phyloP scores from a whole-genome alignment of 2,797 vertebrate species.

The Crypturellus tataupa region DNA sequence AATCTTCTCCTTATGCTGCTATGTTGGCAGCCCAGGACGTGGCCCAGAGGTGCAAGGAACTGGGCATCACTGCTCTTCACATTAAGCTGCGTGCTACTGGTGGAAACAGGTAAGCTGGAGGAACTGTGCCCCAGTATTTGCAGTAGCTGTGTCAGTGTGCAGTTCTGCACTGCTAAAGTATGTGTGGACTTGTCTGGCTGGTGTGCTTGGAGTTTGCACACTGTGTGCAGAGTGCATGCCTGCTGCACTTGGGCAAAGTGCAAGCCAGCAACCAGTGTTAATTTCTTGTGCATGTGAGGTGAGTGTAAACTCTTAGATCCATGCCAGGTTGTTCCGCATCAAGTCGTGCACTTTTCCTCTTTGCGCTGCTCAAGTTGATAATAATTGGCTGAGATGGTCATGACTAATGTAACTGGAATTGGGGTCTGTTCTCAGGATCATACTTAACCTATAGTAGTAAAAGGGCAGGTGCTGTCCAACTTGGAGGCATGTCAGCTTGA shows the following conservation, averaged over 20 bases:
- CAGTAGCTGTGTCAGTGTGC: not conserved
- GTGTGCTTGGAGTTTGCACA: not conserved
- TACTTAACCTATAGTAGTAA: accelerated
- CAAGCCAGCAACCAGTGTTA: not conserved
- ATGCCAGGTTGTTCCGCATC: accelerated
- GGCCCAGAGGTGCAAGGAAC: conserved; percentile 96
- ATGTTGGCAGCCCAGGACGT: conserved; percentile 99
- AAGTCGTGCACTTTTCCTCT: not conserved
- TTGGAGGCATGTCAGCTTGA: too few relatives aligned
- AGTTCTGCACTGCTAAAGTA: not conserved
- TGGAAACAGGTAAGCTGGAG: conserved; percentile 89
- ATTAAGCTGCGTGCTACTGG: conserved; percentile 96
- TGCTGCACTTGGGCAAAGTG: not conserved
- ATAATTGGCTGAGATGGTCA: not conserved
- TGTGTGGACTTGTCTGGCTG: not conserved
- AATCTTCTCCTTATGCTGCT: conserved; percentile 95
- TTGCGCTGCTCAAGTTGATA: accelerated
- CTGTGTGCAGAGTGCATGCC: not conserved
- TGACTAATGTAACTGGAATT: not conserved
- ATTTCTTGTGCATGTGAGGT: not conserved
- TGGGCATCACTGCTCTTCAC: conserved; percentile 96
- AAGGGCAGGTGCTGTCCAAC: not conserved
- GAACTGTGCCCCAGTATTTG: not conserved
- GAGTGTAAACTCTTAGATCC: not conserved
- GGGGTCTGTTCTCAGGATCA: not conserved